A percentile compares a stretch with the other conserved stretches of the same genome.
phyloP scores from a whole-genome alignment of 2,797 vertebrate species.

The Etheostoma nigrum region DNA sequence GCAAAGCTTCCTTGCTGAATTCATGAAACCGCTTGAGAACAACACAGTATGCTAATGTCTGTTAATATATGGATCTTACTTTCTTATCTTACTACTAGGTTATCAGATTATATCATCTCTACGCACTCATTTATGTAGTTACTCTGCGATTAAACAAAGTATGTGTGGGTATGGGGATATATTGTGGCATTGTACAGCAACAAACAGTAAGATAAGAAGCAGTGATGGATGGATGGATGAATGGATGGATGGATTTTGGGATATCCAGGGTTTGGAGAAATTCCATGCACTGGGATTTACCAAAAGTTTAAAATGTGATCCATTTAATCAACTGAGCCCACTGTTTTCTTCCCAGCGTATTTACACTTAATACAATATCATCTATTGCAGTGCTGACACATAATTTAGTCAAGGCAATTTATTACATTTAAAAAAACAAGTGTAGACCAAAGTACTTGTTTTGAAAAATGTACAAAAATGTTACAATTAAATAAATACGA shows the following conservation, averaged over 20 bases:
- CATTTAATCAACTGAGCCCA: background rate
- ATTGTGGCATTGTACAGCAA: background rate
- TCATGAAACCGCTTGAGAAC: slow-evolving; percentile 42
- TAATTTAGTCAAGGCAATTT: background rate
- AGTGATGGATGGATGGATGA: background rate
- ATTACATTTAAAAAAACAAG: background rate
- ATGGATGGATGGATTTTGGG: background rate
- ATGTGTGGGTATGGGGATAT: background rate
- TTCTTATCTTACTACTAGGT: background rate
- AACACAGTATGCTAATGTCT: slow-evolving; percentile 44
- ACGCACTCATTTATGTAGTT: slow-evolving; percentile 19
- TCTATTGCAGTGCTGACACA: background rate
- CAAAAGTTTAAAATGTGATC: background rate
- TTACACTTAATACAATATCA: background rate
- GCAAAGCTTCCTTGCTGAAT: slow-evolving; percentile 45
- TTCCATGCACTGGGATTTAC: background rate
- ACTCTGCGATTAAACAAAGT: slow-evolving; percentile 35
- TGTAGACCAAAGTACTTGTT: background rate
- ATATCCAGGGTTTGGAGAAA: background rate
- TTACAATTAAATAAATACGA: background rate
- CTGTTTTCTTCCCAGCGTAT: background rate
- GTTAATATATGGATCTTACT: slow-evolving; percentile 25
- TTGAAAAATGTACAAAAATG: too few relatives aligned
- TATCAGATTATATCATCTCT: slow-evolving; percentile 37
- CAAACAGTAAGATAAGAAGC: background rate